Evolutionary conservation across 2,113 vertebrate species (phyloP).

Genomic region (Chionomys nivalis): DNA sequence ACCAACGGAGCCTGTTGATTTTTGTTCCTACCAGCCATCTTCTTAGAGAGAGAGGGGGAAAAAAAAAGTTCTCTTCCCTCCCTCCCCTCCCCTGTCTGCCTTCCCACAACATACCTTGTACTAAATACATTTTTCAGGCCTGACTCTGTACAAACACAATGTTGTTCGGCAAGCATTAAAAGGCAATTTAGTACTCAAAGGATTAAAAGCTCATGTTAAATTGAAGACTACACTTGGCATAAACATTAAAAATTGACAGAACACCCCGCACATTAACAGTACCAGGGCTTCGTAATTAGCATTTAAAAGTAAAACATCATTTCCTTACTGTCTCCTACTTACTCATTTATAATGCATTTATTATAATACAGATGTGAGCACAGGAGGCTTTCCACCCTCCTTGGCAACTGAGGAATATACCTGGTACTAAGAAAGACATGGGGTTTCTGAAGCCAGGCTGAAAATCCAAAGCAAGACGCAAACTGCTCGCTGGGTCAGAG

Average conservation of each 20-base stretch:
- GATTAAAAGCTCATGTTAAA: constrained; percentile 99
- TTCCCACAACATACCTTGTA: constrained; percentile 83
- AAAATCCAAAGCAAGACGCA: constrained; percentile 68
- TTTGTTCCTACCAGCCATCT: constrained; percentile 55
- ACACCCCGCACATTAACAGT: constrained; percentile 94
- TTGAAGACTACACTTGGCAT: constrained; percentile 97
- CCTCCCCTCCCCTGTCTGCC: constrained; percentile 65
- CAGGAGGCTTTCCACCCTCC: constrained; percentile 81
- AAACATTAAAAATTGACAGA: constrained; percentile 98
- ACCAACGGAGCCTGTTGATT: constrained; percentile 57
- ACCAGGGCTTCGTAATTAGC: constrained; percentile 91
- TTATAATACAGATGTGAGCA: constrained; percentile 87
- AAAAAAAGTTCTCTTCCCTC: neutral
- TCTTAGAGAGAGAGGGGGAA: constrained; percentile 33
- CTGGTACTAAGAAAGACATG: constrained; percentile 66
- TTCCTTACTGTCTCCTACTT: constrained; percentile 92
- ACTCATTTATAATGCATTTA: constrained; percentile 92
- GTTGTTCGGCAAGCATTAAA: constrained; percentile 95
- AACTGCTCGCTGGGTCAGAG: constrained; percentile 64
- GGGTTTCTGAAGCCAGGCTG: constrained; percentile 75
- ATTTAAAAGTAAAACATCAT: constrained; percentile 94
- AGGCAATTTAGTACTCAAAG: constrained; percentile 97
- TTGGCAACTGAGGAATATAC: constrained; percentile 77
- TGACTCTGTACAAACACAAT: constrained; percentile 93
- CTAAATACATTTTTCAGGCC: constrained; percentile 94